Percentiles rank a stretch among this genome's conserved stretches.
phyloP scores from a whole-genome alignment of 2,888 invertebrate species.

The Synergus laeviventris region DNA sequence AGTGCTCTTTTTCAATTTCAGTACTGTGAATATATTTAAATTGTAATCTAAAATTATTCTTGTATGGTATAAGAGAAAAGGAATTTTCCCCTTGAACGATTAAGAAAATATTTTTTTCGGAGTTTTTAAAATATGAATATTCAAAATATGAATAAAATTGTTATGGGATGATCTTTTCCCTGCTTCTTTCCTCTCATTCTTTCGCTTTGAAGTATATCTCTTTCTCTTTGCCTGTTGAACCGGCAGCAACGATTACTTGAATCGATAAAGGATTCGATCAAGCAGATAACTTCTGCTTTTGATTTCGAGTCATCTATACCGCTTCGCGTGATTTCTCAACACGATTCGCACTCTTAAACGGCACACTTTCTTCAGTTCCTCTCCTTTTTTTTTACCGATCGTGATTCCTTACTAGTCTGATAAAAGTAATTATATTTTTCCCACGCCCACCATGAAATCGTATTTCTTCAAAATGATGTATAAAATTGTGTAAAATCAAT shows the following conservation, averaged over 20 bases:
- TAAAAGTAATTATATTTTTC: background rate
- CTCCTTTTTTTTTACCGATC: background rate
- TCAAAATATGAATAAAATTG: background rate
- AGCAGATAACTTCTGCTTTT: conserved; percentile 6
- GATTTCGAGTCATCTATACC: background rate
- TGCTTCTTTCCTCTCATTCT: background rate
- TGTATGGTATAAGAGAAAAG: no score
- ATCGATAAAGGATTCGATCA: background rate
- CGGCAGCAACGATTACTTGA: background rate
- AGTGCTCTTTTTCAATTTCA: no score
- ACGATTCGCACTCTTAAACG: background rate
- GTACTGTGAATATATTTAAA: no score
- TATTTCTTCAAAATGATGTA: background rate
- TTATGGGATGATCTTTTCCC: background rate
- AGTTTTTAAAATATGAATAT: no score
- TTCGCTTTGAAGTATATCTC: background rate
- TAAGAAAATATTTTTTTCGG: no score
- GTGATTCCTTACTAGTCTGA: no score
- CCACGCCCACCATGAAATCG: background rate
- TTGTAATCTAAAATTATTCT: no score
- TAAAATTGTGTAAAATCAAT: background rate
- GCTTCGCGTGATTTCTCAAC: conserved; percentile 1
- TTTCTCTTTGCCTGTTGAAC: background rate
- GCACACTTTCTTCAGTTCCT: background rate
- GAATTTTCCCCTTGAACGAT: no score